Conservation (phyloP, 2,888 invertebrate species). For the Oeneis ivallda region DNA sequence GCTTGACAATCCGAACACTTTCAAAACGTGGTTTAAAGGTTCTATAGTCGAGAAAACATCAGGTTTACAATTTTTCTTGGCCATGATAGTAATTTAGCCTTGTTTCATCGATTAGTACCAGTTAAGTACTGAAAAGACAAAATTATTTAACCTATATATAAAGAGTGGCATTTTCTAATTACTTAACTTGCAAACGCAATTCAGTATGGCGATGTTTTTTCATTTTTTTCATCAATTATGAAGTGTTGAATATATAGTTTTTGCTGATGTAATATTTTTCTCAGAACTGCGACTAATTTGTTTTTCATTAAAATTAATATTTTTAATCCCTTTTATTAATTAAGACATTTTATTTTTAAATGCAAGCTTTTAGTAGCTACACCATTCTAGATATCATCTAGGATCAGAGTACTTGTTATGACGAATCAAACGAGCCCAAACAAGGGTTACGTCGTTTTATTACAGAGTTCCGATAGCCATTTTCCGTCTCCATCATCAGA, state of each 20-base stretch:
- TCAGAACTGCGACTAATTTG: not conserved
- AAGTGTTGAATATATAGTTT: conserved; percentile 12
- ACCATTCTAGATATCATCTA: too few species aligned
- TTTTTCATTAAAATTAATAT: not conserved
- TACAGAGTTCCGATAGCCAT: too few species aligned
- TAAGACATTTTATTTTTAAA: too few species aligned
- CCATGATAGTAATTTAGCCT: not conserved
- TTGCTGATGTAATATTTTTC: conserved; percentile 2
- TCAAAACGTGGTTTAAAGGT: conserved; percentile 22
- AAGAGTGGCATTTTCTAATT: conserved; percentile 9
- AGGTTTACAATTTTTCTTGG: not conserved
- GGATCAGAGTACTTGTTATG: too few species aligned
- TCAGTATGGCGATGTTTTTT: not conserved
- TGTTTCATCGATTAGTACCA: not conserved
- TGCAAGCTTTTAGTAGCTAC: too few species aligned
- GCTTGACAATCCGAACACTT: conserved; percentile 25
- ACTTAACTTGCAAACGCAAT: conserved; percentile 15
- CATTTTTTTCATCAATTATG: not conserved
- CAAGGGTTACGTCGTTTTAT: too few species aligned
- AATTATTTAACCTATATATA: not conserved
- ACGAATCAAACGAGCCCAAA: too few species aligned
- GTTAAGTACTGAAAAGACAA: not conserved
- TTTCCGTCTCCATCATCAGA: too few species aligned
- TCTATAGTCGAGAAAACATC: conserved; percentile 26
- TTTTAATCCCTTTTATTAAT: not conserved